Evolutionary conservation across 2,888 invertebrate genomes (phyloP).

Genomic region (Ichneumoninae sp.): DNA sequence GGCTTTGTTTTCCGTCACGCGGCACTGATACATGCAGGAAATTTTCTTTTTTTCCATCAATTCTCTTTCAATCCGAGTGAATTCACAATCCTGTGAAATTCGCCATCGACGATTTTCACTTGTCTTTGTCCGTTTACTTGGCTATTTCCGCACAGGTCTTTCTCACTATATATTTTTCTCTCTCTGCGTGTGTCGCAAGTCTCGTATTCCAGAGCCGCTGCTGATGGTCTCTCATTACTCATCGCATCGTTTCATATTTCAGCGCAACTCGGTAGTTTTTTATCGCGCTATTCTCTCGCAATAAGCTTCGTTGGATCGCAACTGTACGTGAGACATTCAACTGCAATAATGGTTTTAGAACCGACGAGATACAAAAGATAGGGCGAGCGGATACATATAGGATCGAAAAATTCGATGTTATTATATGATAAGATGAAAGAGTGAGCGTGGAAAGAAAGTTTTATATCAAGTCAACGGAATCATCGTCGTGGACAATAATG

Average conservation of each 20-base stretch:
- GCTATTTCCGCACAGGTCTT: constrained; percentile 36
- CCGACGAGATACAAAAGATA: not conserved
- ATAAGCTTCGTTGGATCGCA: constrained; percentile 24
- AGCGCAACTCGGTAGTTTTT: constrained; percentile 35
- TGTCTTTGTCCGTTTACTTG: constrained; percentile 29
- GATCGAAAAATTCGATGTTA: constrained; percentile 3
- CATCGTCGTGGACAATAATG: not conserved
- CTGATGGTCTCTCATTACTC: constrained; percentile 59
- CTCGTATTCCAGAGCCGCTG: constrained; percentile 36
- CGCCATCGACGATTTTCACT: constrained; percentile 56
- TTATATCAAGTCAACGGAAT: too few relatives aligned
- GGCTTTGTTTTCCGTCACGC: constrained; percentile 32
- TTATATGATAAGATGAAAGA: not conserved
- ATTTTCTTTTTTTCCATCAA: constrained; percentile 35
- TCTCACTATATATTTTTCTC: not conserved
- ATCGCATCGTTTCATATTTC: constrained; percentile 55
- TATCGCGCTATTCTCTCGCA: constrained; percentile 25
- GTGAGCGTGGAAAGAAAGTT: not conserved
- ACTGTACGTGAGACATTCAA: not conserved
- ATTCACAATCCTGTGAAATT: constrained; percentile 49
- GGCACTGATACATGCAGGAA: not conserved
- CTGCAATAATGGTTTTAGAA: not conserved
- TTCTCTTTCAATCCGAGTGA: constrained; percentile 45
- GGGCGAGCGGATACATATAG: not conserved
- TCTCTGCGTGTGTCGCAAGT: not conserved